These are phyloP conservation scores for Ostrea edulis DNA, from an alignment of 1,140 invertebrate species.

Conservation along the genomic window DNA sequence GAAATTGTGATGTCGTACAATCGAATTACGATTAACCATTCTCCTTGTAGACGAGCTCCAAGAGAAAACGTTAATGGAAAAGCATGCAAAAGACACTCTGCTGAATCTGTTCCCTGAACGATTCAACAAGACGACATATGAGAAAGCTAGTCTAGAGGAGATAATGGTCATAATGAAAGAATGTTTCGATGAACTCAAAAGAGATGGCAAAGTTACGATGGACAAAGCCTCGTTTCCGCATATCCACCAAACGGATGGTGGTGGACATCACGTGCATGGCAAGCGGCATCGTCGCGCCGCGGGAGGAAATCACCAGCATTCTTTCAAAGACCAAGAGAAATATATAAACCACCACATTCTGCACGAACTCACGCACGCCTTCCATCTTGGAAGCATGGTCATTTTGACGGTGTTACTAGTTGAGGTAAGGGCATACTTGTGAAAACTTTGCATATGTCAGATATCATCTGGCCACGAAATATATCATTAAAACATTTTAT, in stretches of 20 bases:
- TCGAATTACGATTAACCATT: not conserved
- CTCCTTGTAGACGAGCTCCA: slow-evolving; percentile 70
- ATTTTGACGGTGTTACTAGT: slow-evolving; percentile 71
- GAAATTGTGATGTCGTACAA: no score
- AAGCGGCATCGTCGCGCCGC: slow-evolving; percentile 53
- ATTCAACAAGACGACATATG: slow-evolving; percentile 64
- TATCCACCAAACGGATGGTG: slow-evolving; percentile 41
- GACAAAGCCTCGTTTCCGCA: slow-evolving; percentile 54
- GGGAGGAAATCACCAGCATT: slow-evolving; percentile 63
- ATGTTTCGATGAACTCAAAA: slow-evolving; percentile 51
- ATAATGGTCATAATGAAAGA: slow-evolving; percentile 63
- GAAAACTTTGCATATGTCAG: no score
- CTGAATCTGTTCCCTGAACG: slow-evolving; percentile 65
- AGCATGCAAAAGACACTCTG: slow-evolving; percentile 65
- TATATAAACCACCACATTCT: slow-evolving; percentile 64
- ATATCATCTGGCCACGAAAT: no score
- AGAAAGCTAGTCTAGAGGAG: slow-evolving; percentile 56
- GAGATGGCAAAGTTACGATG: slow-evolving; percentile 39
- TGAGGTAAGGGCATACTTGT: slow-evolving; percentile 58
- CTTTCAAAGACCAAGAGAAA: slow-evolving; percentile 56
- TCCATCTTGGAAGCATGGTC: slow-evolving; percentile 72
- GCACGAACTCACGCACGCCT: slow-evolving; percentile 72
- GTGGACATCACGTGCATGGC: slow-evolving; percentile 50
- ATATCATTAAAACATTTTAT: not conserved
- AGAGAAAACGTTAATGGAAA: slow-evolving; percentile 64